These are phyloP conservation scores for Monarcha castaneiventris DNA, from an alignment of 2,113 vertebrate genomes.

Conservation along the genomic window DNA sequence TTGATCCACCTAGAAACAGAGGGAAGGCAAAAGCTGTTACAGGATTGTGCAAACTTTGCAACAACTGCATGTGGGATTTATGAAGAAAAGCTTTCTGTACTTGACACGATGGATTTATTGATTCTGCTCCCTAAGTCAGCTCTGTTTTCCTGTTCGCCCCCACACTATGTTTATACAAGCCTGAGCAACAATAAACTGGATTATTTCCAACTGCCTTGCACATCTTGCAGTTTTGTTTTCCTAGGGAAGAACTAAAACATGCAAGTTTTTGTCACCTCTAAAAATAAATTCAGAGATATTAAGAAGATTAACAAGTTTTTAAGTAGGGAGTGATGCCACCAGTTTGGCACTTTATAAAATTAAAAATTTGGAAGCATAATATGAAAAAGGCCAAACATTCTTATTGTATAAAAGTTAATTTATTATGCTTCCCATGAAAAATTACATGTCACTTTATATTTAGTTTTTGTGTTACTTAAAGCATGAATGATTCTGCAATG, in stretches of 20 bases:
- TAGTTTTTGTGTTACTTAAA: constrained; percentile 52
- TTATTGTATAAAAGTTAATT: not conserved
- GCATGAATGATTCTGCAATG: constrained; percentile 37
- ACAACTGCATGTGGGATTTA: not conserved
- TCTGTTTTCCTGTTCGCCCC: not conserved
- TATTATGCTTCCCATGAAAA: constrained; percentile 49
- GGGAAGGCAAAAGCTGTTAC: not conserved
- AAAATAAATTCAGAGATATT: not conserved
- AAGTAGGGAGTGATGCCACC: not conserved
- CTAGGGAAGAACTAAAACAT: not conserved
- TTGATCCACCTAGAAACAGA: constrained; percentile 76
- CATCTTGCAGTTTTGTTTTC: not conserved
- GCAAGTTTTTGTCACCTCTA: not conserved
- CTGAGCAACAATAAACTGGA: constrained; percentile 9
- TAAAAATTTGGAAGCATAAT: not conserved
- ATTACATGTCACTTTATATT: not conserved
- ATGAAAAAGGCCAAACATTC: not conserved
- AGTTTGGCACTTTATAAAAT: not conserved
- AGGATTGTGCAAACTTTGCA: not conserved
- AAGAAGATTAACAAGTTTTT: not conserved
- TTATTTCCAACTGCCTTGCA: not conserved
- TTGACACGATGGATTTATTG: not conserved
- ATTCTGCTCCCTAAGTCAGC: not conserved
- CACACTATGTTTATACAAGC: not conserved
- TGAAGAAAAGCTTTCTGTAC: not conserved